Conservation (phyloP, 2,113 vertebrate species). For the Aspidoscelis tigris region DNA sequence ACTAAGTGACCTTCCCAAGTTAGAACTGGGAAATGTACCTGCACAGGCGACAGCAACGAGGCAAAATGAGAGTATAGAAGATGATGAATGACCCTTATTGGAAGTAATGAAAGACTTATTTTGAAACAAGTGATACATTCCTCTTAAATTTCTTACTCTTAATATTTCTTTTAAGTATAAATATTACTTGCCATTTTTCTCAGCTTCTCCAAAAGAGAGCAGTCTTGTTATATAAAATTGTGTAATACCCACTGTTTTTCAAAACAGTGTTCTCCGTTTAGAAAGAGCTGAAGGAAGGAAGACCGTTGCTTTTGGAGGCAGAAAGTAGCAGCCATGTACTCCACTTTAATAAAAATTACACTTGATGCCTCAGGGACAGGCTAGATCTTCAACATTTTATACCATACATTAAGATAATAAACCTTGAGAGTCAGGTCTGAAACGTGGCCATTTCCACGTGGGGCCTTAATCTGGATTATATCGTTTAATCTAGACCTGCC, state of each 20-base stretch:
- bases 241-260: not conserved
- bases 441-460: not conserved
- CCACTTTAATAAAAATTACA: not conserved
- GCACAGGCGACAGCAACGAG: not conserved
- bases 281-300: not conserved
- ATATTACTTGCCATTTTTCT: not conserved
- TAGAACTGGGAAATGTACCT: not conserved
- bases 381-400: constrained; percentile 8
- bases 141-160: not conserved
- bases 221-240: not conserved
- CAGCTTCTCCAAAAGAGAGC: not conserved
- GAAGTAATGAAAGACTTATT: not conserved
- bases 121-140: accelerated
- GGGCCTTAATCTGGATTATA: no score
- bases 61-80: not conserved
- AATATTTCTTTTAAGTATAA: not conserved
- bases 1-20: accelerated
- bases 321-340: not conserved
- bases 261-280: not conserved
- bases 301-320: not conserved
- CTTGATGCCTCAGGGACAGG: not conserved
- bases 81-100: constrained; percentile 2
- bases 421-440: constrained; percentile 11
- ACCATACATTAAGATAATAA: not conserved
- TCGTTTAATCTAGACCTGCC: no score